phyloP scores from a whole-genome alignment of 2,113 vertebrate species.

The Sinocyclocheilus anshuiensis region DNA sequence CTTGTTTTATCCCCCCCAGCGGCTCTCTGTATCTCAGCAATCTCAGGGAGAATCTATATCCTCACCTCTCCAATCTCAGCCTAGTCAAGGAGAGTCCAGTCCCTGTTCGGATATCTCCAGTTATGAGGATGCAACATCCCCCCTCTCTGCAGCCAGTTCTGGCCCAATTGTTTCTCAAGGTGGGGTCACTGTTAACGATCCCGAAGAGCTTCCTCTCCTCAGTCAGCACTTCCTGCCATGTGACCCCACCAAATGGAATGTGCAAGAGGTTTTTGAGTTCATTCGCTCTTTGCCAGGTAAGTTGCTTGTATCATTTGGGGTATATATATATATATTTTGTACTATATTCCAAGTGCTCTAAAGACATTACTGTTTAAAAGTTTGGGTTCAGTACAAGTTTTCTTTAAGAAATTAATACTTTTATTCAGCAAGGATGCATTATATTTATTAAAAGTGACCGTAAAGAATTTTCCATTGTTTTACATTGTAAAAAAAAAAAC shows the following conservation, averaged over 20 bases:
- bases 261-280: slow-evolving; percentile 94
- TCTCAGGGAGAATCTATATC: slow-evolving; percentile 71
- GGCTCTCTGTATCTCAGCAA: slow-evolving; percentile 68
- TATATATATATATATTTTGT: no score
- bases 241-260: slow-evolving; percentile 95
- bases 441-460: no score
- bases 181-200: slow-evolving; percentile 76
- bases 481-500: no score
- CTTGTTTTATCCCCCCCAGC: slow-evolving; percentile 60
- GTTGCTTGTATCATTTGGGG: slow-evolving; percentile 34
- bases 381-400: not conserved
- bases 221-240: slow-evolving; percentile 86
- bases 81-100: slow-evolving; percentile 93
- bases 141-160: slow-evolving; percentile 90
- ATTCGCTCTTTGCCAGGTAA: slow-evolving; percentile 92
- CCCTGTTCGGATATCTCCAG: slow-evolving; percentile 95
- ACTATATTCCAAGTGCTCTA: no score
- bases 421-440: no score
- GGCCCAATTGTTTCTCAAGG: slow-evolving; percentile 81
- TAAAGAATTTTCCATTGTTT: no score
- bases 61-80: slow-evolving; percentile 72
- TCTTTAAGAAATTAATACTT: not conserved
- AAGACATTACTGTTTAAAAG: not conserved
- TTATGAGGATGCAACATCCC: slow-evolving; percentile 91
- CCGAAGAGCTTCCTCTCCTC: slow-evolving; percentile 80